Percentiles rank a stretch among this genome's conserved stretches.
phyloP scores from a whole-genome alignment of 2,797 vertebrate species.

The Spea hammondii region DNA sequence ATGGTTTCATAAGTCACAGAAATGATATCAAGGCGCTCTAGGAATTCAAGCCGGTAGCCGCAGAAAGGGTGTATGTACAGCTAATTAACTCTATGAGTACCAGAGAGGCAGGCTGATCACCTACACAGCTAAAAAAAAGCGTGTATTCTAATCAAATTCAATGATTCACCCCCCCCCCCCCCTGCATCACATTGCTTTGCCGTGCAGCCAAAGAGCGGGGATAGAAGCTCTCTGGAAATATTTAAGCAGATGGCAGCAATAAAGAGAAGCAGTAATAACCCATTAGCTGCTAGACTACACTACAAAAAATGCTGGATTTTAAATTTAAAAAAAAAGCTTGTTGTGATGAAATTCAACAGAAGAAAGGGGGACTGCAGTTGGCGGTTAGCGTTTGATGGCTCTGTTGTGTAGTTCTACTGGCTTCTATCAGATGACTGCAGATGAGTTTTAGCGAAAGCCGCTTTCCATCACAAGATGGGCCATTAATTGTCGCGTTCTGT shows the following conservation, averaged over 20 bases:
- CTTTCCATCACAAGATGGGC: slow-evolving; percentile 67
- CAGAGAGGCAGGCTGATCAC: no score
- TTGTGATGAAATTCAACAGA: slow-evolving; percentile 24
- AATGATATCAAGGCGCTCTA: slow-evolving; percentile 43
- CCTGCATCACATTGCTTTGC: slow-evolving; percentile 10
- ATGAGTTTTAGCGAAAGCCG: slow-evolving; percentile 69
- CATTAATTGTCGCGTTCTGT: slow-evolving; percentile 52
- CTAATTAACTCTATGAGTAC: not conserved
- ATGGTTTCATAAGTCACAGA: slow-evolving; percentile 51
- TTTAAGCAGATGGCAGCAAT: slow-evolving; percentile 34
- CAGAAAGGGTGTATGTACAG: not conserved
- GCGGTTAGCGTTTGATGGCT: slow-evolving; percentile 1
- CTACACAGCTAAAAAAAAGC: no score
- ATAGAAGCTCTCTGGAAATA: slow-evolving; percentile 21
- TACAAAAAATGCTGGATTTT: not conserved
- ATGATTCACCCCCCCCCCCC: not conserved
- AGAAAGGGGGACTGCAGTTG: not conserved
- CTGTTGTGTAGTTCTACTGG: slow-evolving; percentile 24
- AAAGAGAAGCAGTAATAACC: slow-evolving; percentile 19
- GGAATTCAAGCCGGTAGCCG: slow-evolving; percentile 39
- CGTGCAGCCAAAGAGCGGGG: slow-evolving; percentile 18
- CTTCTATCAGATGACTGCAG: slow-evolving; percentile 61
- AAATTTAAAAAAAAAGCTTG: slow-evolving; percentile 14
- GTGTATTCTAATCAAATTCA: not conserved
- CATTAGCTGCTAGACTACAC: slow-evolving; percentile 26